Evolutionary conservation across 2,888 invertebrate species (phyloP), one percentile per base, ranked within the genome.

Genomic region (Oligia fasciuncula): DNA sequence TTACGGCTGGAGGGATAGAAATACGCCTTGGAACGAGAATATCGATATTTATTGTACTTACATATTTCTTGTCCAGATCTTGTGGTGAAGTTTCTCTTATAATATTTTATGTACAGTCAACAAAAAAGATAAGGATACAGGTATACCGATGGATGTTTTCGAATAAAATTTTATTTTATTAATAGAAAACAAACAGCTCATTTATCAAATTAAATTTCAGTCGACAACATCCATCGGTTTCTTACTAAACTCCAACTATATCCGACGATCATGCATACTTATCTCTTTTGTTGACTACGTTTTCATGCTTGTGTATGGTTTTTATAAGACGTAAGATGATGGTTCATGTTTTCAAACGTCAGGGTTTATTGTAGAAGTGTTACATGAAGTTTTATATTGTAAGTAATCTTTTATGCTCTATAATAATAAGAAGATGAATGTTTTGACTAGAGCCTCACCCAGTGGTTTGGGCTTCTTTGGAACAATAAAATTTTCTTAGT

Each of bases 41-140:
- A 75, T 86, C 69, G 14, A 63, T 69, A 82, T 82, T 82, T 82
- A 82, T 75, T 66, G n/a, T 70, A 82, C n/a, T n/a, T n/a, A n/a
- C 23, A 40, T 82, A 70, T 82, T 69, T 86, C 35, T 75, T 74
- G 65, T 80, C 29, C 57, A 85, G 69, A 85, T 70, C 65, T 60
- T 40, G 54, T 70, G 29, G 60, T 65, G 29, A 29, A 54, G 51
- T 82, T 69, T 29, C 54, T 67, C 57, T 14, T 51, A 65, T 83
- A 69, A 68, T 84, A 69, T 51, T 82, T 69, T 63, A 67, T 54
- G 46, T 29, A 29, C 1, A 29, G 29, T 29, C 29, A 29, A 29
- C 29, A 29, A 29, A 29, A 29, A 1, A 29, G 29, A 29, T 29
- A 29, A 29, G 29, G 1, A 29, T 29, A 29, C 29, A 29, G 29